Evolutionary conservation across 2,797 vertebrate genomes (phyloP), one percentile per base, ranked within the genome.

Genomic region (Peromyscus attwateri): DNA sequence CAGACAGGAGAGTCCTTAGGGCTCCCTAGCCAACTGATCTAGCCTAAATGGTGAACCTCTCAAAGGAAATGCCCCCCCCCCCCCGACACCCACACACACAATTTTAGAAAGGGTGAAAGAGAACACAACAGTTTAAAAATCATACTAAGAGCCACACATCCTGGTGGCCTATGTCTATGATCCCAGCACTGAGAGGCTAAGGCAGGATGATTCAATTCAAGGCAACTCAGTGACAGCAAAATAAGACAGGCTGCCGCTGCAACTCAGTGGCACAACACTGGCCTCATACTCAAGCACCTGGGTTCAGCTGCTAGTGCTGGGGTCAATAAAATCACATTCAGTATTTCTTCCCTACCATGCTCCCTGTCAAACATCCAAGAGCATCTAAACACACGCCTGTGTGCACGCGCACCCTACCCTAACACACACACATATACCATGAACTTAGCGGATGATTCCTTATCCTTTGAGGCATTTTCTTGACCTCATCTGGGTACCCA

Each of bases 111-210:
- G n/a, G 68, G 6, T 71, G 34, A 71, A 40, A 71, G 70, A 73
- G 68, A 92, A 88, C 12, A 81, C 57, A 77, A 23, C 16, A 75
- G 57, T 62, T 64, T 89, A 49, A 89, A 88, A 89, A n/a, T 64
- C 29, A n/a, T 43, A 77, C 73, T 31, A n/a, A 49, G 40, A 77
- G 73, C 13, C 19, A 31, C 40, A 49, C n/a, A 88, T 31, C 17
- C 66, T 29, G 4, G 43, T n/a, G 52, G 40, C 29, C 49, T 12
- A n/a, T 6, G 31, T n/a, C 12, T 64, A 25, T 77, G 46, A 77
- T n/a, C 8, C 57, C 57, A 77, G 40, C 31, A 89, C 31, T 11
- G 31, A 55, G 12, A 89, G 40, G 40, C 37, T 77, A 77, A n/a
- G 55, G 21, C 57, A 64, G 31, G 55, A 64, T 34, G 21, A 46